Evolutionary conservation across 2,888 invertebrate genomes (phyloP).

Genomic region (Caenorhabditis parvicauda): DNA sequence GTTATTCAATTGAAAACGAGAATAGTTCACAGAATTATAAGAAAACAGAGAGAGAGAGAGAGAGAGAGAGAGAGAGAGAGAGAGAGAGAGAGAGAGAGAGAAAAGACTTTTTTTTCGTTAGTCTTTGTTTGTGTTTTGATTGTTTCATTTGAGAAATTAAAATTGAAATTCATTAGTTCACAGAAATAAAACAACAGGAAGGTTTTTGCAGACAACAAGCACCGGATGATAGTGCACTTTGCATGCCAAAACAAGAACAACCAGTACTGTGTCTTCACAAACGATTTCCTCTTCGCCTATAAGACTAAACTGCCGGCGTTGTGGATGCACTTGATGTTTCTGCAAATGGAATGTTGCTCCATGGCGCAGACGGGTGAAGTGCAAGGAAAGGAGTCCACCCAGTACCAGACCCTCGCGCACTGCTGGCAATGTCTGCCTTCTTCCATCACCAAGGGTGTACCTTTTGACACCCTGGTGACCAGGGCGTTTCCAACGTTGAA

Average conservation of each 20-base stretch:
- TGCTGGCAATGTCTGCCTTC: constrained; percentile 92
- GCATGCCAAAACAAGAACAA: constrained; percentile 79
- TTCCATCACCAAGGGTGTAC: constrained; percentile 75
- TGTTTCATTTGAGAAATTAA: neutral
- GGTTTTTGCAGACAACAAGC: constrained; percentile 70
- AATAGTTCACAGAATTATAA: no score
- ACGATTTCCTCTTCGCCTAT: constrained; percentile 65
- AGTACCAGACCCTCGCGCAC: constrained; percentile 71
- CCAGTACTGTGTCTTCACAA: constrained; percentile 79
- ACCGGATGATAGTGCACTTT: constrained; percentile 83
- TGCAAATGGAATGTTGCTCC: constrained; percentile 44
- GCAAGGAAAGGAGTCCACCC: constrained; percentile 64
- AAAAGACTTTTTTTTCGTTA: no score
- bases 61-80: no score
- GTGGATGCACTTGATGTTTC: constrained; percentile 94
- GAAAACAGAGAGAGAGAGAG: no score
- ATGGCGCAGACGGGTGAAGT: constrained; percentile 63
- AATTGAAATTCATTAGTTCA: neutral
- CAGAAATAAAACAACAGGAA: neutral
- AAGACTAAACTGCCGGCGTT: constrained; percentile 76
- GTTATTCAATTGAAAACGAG: no score
- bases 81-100: no score
- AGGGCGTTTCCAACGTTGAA: constrained; percentile 87
- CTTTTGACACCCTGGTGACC: constrained; percentile 78
- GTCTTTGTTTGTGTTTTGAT: no score